These are phyloP conservation scores for Chymomyza amoena DNA, from an alignment of 2,888 invertebrate genomes.

Conservation along the genomic window DNA sequence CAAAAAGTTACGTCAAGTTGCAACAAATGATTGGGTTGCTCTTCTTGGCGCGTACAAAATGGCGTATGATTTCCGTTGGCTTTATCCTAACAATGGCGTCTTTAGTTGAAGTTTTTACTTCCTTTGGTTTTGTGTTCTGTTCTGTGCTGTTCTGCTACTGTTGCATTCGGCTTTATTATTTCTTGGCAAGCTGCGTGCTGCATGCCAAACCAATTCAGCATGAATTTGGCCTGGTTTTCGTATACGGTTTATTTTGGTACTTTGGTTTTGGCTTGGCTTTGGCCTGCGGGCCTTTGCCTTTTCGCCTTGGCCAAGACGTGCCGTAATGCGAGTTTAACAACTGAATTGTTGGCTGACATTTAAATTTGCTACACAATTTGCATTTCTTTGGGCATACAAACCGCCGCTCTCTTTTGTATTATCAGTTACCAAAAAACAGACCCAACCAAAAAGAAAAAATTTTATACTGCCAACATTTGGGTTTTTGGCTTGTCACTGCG, in stretches of 20 bases:
- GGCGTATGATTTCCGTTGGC: slow-evolving; percentile 23
- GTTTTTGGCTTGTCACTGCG: not conserved
- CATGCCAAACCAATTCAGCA: slow-evolving; percentile 24
- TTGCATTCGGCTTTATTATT: slow-evolving; percentile 11
- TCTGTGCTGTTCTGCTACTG: not conserved
- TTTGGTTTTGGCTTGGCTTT: slow-evolving; percentile 5
- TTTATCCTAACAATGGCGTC: not conserved
- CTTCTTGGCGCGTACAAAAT: slow-evolving; percentile 5
- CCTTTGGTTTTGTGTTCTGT: slow-evolving; percentile 4
- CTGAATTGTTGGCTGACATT: slow-evolving; percentile 66
- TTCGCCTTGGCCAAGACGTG: not conserved
- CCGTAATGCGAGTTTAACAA: slow-evolving; percentile 66
- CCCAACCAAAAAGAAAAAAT: not conserved
- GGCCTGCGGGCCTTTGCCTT: not conserved
- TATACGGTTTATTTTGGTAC: not conserved
- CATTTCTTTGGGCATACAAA: slow-evolving; percentile 40
- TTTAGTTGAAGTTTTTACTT: not conserved
- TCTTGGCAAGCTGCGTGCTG: slow-evolving; percentile 20
- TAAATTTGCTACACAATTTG: slow-evolving; percentile 67
- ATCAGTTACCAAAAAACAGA: not conserved
- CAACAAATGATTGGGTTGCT: not conserved
- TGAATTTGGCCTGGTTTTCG: slow-evolving; percentile 2
- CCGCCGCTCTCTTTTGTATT: not conserved
- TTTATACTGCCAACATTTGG: not conserved
- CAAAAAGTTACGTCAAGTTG: not conserved